Base-by-base conservation (phyloP, 64 coral and sea anemone genomes). In the Pachyseris speciosa region DNA sequence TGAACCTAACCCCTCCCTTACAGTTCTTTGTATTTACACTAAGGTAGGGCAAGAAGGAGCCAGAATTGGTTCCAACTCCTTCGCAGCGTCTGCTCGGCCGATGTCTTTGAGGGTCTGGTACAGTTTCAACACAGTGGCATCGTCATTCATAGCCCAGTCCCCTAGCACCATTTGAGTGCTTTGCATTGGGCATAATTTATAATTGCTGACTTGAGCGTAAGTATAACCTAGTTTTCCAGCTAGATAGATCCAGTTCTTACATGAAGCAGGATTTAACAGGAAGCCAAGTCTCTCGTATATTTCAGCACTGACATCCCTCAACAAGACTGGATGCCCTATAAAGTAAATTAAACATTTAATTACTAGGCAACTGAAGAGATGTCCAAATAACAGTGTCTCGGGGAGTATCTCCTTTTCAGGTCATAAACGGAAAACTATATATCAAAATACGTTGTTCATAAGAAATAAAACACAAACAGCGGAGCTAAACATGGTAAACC, bases 141-240 rank as follows among this genome's bases (percentile, higher is more conserved):
- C 36, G 0, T 7, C 67, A 9, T 9, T 38, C 1, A 42, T 39
- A 0, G 83, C 48, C 91, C 91, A 93, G 2, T 39, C 59, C 47
- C 44, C 48, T 16, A 93, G 47, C 68, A 92, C 42, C 11, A 47
- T 15, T 64, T 92, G 89, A 25, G 89, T 92, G 52, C 89, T 92
- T 25, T 74, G 50, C 17, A 8, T 43, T 15, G 89, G 89, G 16
- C 17, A 20, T 20, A 92, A 84, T 19, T 85, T 92, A 16, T 74
- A 92, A 63, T 92, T 92, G 6, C 40, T 71, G 10, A 72, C 89
- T 19, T 92, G 67, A 1, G 45, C 5, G 0, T 37, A 44, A 3
- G 67, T 45, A 34, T 84, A 92, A 12, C 67, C 51, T 9, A 92
- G 80, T 51, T 85, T 92, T 1, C 89, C 89, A 2, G 89, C 89